Percentiles rank a stretch among this genome's conserved stretches.
phyloP scores from a whole-genome alignment of 1,140 invertebrate genomes.

The Bombus balteatus region DNA sequence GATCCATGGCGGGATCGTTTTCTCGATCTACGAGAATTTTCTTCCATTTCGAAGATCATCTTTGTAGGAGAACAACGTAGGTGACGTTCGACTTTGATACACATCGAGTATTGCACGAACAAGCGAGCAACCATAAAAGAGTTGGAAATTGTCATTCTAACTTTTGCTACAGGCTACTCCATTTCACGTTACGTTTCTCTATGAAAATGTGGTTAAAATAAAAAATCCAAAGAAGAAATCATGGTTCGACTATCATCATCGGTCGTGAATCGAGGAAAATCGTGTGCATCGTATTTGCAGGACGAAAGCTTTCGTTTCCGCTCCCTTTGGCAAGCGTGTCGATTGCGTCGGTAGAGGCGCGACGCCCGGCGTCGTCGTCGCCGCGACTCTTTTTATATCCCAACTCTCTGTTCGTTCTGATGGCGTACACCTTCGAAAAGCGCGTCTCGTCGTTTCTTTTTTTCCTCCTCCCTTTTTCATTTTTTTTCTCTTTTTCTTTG shows the following conservation, averaged over 20 bases:
- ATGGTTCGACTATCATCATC: not conserved
- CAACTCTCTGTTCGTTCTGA: not conserved
- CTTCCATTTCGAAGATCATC: not conserved
- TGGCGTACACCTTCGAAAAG: not conserved
- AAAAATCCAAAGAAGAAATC: no score
- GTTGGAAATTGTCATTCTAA: no score
- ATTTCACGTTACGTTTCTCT: no score
- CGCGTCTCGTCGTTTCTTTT: not conserved
- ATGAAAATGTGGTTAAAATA: no score
- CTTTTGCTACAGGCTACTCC: no score
- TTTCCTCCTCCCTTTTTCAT: not conserved
- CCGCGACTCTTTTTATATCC: conserved; percentile 36
- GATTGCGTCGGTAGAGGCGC: conserved; percentile 39
- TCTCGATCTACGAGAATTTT: not conserved
- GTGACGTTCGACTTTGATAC: not conserved
- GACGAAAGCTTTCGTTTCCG: conserved; percentile 45
- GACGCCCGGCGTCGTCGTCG: conserved; percentile 10
- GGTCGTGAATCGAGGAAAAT: not conserved
- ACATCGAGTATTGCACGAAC: no score
- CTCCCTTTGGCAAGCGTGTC: conserved; percentile 56
- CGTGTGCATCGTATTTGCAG: not conserved
- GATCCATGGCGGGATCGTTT: not conserved
- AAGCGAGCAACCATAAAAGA: no score
- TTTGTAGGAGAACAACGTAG: not conserved
- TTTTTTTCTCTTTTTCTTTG: not conserved